These are phyloP conservation scores for Trichechus manatus DNA, from an alignment of 2,113 vertebrate species.

Conservation along the genomic window DNA sequence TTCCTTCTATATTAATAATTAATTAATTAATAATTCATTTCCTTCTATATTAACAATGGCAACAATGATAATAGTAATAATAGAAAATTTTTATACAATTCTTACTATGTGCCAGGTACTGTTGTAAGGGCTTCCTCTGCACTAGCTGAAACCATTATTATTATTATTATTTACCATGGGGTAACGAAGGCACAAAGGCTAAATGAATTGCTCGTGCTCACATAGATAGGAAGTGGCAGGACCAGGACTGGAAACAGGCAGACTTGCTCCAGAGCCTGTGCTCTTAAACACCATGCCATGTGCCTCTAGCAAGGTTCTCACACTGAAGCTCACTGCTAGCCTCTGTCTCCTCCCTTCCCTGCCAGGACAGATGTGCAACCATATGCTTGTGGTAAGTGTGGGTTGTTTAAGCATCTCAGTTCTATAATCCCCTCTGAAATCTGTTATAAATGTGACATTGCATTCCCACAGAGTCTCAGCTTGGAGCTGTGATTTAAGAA, in stretches of 20 bases:
- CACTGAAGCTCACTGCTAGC: background rate
- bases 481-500: constrained; percentile 73
- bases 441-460: constrained; percentile 25
- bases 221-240: background rate
- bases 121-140: background rate
- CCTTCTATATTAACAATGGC: background rate
- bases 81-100: background rate
- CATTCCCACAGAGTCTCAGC: constrained; percentile 66
- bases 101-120: background rate
- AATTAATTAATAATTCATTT: background rate
- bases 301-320: fast-evolving
- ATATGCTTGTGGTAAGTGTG: constrained; percentile 58
- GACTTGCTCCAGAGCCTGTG: background rate
- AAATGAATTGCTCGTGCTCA: background rate
- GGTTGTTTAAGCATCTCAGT: constrained; percentile 74
- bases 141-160: no score
- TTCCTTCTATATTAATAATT: background rate
- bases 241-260: background rate
- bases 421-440: constrained; percentile 73
- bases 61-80: background rate
- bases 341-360: background rate
- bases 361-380: constrained; percentile 52
- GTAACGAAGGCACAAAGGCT: background rate
- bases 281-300: fast-evolving
- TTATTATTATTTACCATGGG: background rate